Evolutionary conservation across 2,888 invertebrate genomes (phyloP).

Genomic region (Caenorhabditis afra): DNA sequence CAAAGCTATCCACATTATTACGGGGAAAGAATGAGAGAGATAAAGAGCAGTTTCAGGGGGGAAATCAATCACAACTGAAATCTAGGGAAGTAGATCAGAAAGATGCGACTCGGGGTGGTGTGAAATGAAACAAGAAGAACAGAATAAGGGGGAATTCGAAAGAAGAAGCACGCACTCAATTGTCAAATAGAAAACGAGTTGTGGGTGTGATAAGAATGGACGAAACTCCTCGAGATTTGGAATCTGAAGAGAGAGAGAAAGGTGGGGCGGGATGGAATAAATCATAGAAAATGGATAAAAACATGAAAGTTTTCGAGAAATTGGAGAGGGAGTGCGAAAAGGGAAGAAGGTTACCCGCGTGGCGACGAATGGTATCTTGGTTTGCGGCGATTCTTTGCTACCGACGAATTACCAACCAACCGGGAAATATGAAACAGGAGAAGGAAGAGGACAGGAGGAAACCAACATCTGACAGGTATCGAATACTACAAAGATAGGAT

Average conservation of each 20-base stretch:
- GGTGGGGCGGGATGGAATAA: conserved; percentile 40
- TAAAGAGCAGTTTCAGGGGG: conserved; percentile 8
- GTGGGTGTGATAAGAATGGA: conserved; percentile 31
- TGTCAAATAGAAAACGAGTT: conserved; percentile 47
- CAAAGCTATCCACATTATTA: conserved; percentile 39
- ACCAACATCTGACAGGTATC: conserved; percentile 32
- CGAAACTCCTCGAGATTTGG: conserved; percentile 39
- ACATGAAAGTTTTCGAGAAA: conserved; percentile 33
- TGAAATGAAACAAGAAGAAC: conserved; percentile 33
- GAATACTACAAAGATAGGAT: conserved; percentile 47
- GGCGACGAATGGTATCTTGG: conserved; percentile 46
- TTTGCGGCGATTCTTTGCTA: conserved; percentile 29
- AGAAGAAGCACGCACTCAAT: conserved; percentile 27
- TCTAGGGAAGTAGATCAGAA: conserved; percentile 36
- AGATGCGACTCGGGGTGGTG: conserved; percentile 38
- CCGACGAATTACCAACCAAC: conserved; percentile 47
- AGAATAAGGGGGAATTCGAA: not conserved
- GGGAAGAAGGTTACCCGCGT: conserved; percentile 34
- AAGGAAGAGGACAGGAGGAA: conserved; percentile 1
- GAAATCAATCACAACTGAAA: conserved; percentile 43
- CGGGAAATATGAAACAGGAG: conserved; percentile 39
- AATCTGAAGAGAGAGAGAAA: conserved; percentile 38
- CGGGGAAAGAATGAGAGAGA: conserved; percentile 14
- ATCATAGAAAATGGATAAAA: conserved; percentile 53
- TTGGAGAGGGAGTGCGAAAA: conserved; percentile 2